Evolutionary conservation across 2,113 vertebrate genomes (phyloP), one percentile per base, ranked within the genome.

Genomic region (Azemiops feae): DNA sequence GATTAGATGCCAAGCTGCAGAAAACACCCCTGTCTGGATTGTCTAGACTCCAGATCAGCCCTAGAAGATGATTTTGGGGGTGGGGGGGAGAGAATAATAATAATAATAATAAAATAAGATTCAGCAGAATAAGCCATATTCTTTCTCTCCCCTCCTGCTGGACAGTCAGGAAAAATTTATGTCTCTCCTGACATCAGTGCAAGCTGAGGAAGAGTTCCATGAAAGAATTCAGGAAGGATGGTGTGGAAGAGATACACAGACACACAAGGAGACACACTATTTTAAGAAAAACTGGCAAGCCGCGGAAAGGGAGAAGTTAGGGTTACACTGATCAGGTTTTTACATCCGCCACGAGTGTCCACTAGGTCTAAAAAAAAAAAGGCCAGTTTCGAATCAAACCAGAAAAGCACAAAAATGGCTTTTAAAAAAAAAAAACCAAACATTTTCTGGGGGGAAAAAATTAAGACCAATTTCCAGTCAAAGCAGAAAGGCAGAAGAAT

Each of bases 251-350:
- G 20, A 39, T 5, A 1, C 27, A 69, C 25, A 1, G 1, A 50
- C 25, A 30, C 43, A 47, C 43, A 47, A 34, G 1, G 27, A 53
- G 10, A 57, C 64, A 18, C 12, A 18, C 64, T 69, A 74, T 74
- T 74, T 74, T 74, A 34, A 74, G 64, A 34, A 74, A 74, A 16
- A 74, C 34, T 34, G n/a, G 64, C 64, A 18, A 50, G 64, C 30
- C 5, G 14, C 12, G 4, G 23, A 10, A 54, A 43, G 50, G 89
- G 5, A 30, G 0, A 18, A 18, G 90, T 10, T 47, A 92, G 64
- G 3, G n/a, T 60, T 43, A 92, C 89, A 57, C 47, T 57, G 64
- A 0, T 45, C 5, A 30, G 0, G 0, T 8, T 18, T 14, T 23
- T 8, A 14, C 43, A 45, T 47, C 34, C 4, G 30, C 27, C 27